Evolutionary conservation across 1,140 invertebrate genomes (phyloP), one percentile per base, ranked within the genome.

Genomic region (Dendroctonus ponderosae): DNA sequence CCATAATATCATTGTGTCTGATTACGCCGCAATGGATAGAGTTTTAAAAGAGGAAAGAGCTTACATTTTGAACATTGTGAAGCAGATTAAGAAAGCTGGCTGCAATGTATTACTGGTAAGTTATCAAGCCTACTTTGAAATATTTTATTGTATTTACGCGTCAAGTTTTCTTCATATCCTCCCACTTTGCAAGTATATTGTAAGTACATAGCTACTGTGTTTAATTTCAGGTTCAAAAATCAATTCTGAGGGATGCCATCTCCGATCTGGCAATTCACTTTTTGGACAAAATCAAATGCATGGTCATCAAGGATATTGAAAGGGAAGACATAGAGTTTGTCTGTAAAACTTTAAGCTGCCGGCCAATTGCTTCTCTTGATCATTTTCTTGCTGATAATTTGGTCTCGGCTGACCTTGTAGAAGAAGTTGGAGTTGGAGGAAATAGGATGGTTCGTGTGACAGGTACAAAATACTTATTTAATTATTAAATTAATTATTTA

Each of bases 1-100:
- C 77, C 96, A 98, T 81, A 94, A 90, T 79, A 94, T 99, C 0
- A 89, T 99, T 71, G 94, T 99, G 7, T 96, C 96, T 0, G 98
- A 99, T 79, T 99, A 99, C 78, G 87, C 96, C 46, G 96, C 97
- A 65, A 99, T 99, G 97, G 98, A 99, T 81, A 86, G 97, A 65
- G 94, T 99, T 0, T 78, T 99, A n/a, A 92, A 97, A 78, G 98
- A 99, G 81, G 98, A 99, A 81, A 87, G 98, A 57, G 88, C 93
- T 53, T 99, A 99, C 77, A 98, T 99, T 74, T 83, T 99, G 15
- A 98, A 99, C 74, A 97, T 99, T 77, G 93, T 98, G 0, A 99
- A 99, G 80, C 94, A 99, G 79, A 96, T 99, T 51, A 99, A 99
- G 79, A 98, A 98, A 76, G 84, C 95, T 70, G 97, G 97, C 6